A percentile compares a stretch with the other conserved stretches of the same genome.
Evolutionary conservation across 2,888 invertebrate genomes (phyloP).

Genomic region (Polyommatus iphigenia): DNA sequence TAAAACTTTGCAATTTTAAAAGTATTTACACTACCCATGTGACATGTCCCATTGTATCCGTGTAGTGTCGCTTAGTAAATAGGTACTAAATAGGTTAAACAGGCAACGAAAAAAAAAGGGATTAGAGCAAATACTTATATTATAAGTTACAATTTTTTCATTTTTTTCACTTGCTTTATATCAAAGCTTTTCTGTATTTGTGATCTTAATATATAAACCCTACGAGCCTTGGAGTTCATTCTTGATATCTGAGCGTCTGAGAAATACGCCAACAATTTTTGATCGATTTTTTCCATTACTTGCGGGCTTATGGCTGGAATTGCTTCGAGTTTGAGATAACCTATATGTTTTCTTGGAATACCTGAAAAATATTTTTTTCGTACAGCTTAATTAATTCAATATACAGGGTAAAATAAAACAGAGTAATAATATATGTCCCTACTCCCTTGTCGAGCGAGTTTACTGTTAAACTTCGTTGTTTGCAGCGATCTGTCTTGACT

Average conservation of each 20-base stretch:
- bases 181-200: constrained; percentile 61
- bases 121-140: background rate
- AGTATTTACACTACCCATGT: no score
- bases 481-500: no score
- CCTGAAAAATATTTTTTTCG: constrained; percentile 47
- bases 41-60: no score
- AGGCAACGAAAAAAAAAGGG: background rate
- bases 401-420: background rate
- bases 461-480: no score
- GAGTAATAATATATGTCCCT: no score
- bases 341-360: constrained; percentile 60
- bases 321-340: constrained; percentile 65
- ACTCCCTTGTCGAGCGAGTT: no score
- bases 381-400: background rate
- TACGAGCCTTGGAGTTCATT: constrained; percentile 60
- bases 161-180: constrained; percentile 45
- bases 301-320: constrained; percentile 56
- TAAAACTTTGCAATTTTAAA: background rate
- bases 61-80: no score
- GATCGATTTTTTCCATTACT: constrained; percentile 60
- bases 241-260: constrained; percentile 66
- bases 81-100: no score
- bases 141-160: constrained; percentile 8
- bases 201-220: constrained; percentile 65
- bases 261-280: constrained; percentile 61